Base-by-base conservation (phyloP, 1,140 invertebrate genomes). In the Drosophila pandora region DNA sequence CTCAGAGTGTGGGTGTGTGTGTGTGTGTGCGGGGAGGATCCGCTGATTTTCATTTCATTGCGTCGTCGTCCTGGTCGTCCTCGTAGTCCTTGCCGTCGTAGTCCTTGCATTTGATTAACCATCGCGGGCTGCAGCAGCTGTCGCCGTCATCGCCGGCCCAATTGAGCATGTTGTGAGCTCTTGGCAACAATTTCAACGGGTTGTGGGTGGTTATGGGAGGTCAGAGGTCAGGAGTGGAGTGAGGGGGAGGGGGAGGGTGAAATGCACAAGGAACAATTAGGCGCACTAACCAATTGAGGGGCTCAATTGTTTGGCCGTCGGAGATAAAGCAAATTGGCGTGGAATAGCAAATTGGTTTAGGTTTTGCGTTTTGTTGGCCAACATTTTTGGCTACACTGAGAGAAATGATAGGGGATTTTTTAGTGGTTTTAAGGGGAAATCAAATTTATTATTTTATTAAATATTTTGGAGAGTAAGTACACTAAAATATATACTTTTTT, bases 11-110 rank as follows among this genome's bases (percentile, higher is more conserved):
- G n/a, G n/a, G 25, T 23, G 34, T 37, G 21, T 34, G 13, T 56
- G 25, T 45, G 7, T 7, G 43, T 49, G 48, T n/a, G 37, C 10
- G 50, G 17, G 10, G 28, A 54, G 49, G 49, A 68, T 49, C 45
- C 68, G 74, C 60, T 82, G 81, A 85, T 87, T 87, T 78, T 75
- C 59, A 81, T 85, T 85, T 67, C 73, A 82, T 75, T 82, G 82
- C 82, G 0, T 5, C 37, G n/a, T 3, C 37, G 37, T 39, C 10
- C 5, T 37, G 3, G 62, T 75, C 50, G 80, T 62, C 77, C 4
- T 13, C 39, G 12, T 12, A 2, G 39, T 43, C 77, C 4, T 13
- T 13, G 12, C 3, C 9, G 13, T 43, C 39, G 39, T 43, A 6
- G 65, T 75, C 55, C 55, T 76, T 62, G 55, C 78, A 87, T 87